Percentiles rank a stretch among this genome's conserved stretches.
phyloP scores from a whole-genome alignment of 2,797 vertebrate genomes.

The Forpus xanthops region DNA sequence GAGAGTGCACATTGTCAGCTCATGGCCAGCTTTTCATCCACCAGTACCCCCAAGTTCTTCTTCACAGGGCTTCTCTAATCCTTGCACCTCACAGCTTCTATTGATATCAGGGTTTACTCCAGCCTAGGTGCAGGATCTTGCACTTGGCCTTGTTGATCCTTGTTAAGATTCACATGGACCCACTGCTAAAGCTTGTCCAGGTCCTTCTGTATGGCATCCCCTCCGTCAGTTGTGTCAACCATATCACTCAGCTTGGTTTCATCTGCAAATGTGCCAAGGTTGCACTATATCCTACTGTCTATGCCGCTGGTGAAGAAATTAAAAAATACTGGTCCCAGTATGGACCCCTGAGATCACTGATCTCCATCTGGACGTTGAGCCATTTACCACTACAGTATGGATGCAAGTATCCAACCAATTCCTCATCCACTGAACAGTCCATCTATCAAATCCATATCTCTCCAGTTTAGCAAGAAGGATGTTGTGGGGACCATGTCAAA shows the following conservation, averaged over 20 bases:
- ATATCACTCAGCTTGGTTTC: background rate
- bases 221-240: background rate
- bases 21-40: background rate
- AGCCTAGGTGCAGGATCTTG: background rate
- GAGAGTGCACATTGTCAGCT: fast-evolving
- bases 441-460: background rate
- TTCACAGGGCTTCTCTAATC: background rate
- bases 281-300: background rate
- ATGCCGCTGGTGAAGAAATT: background rate
- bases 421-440: background rate
- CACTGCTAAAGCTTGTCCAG: background rate
- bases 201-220: background rate
- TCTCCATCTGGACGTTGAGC: background rate
- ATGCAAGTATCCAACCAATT: background rate
- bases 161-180: background rate
- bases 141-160: background rate
- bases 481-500: background rate
- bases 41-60: background rate
- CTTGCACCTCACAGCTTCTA: background rate
- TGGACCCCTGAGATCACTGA: background rate
- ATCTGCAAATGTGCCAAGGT: background rate
- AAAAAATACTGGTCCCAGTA: background rate
- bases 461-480: background rate
- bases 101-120: background rate
- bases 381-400: background rate